Evolutionary conservation across 2,113 vertebrate species (phyloP).

Genomic region (Chaetops frenatus): DNA sequence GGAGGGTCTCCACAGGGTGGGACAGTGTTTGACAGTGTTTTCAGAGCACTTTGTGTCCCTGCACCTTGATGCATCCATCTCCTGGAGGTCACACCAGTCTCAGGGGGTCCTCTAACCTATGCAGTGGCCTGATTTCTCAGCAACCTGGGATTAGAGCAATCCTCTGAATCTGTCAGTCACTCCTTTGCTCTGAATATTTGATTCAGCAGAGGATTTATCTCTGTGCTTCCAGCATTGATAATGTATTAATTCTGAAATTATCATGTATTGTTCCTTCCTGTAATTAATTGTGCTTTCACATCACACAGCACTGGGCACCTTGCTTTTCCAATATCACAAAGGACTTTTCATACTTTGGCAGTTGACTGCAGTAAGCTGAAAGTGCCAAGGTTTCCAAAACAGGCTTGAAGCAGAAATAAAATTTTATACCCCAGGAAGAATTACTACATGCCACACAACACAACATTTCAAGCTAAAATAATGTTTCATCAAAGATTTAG

Average conservation of each 20-base stretch:
- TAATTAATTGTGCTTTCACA: background rate
- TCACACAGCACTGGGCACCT: background rate
- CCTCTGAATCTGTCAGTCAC: background rate
- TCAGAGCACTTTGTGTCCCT: background rate
- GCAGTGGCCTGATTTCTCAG: background rate
- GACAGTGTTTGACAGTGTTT: fast-evolving
- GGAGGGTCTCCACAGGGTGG: background rate
- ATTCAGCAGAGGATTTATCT: background rate
- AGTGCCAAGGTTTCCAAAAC: conserved; percentile 29
- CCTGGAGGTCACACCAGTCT: background rate
- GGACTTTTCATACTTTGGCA: background rate
- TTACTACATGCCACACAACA: conserved; percentile 16
- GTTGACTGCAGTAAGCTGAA: background rate
- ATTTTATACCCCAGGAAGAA: conserved; percentile 39
- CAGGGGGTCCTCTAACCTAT: background rate
- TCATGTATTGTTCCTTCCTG: background rate
- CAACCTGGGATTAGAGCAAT: background rate
- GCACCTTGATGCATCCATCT: background rate
- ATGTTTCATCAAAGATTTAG: conserved; percentile 58
- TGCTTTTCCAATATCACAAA: background rate
- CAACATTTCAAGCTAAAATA: conserved; percentile 50
- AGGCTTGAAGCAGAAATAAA: conserved; percentile 42
- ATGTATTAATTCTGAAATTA: background rate
- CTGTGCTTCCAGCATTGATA: background rate
- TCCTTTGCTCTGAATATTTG: background rate